Evolutionary conservation across 1,140 invertebrate species (phyloP), one percentile per base, ranked within the genome.

Genomic region (Drosophila neocordata): DNA sequence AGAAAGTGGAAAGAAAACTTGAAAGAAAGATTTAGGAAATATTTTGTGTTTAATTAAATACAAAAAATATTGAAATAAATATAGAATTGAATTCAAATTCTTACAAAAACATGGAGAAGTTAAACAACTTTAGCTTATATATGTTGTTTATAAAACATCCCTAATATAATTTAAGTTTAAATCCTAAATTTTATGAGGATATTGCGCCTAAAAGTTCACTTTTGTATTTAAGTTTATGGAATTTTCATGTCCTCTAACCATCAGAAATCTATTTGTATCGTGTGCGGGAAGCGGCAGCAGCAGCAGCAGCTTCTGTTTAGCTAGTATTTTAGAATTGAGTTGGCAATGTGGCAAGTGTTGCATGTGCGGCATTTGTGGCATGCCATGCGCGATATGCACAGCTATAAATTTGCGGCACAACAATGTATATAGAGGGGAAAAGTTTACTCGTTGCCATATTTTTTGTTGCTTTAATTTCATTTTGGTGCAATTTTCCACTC

Each of bases 401-500:
- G 58, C 58, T 13, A 58, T 27, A 24, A 20, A 41, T 60, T 24
- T 41, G 58, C 12, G 6, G 11, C 58, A 48, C 37, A 69, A 73
- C 59, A 69, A 59, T 59, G 53, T 62, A 59, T 58, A 4, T 24
- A 4, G 2, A 24, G 15, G 31, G 22, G 56, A n/a, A 24, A 51
- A 18, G 56, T 59, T 48, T 18, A 48, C 41, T 7, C 15, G 27
- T 6, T 31, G 7, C 41, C 18, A 1, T 4, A 48, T 48, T 48
- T 66, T 66, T 58, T 55, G 59, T 57, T 62, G 37, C 57, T 38
- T 63, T 62, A 18, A 31, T 70, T 53, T 63, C 35, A 69, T 52
- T 77, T 69, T 75, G 56, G 41, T 57, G 52, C 69, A 62, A 64
- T 68, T 74, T 77, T 70, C 41, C 56, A 73, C 38, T 65, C 57